Base-by-base conservation (phyloP, 2,888 invertebrate species). In the Caenorhabditis sp. region DNA sequence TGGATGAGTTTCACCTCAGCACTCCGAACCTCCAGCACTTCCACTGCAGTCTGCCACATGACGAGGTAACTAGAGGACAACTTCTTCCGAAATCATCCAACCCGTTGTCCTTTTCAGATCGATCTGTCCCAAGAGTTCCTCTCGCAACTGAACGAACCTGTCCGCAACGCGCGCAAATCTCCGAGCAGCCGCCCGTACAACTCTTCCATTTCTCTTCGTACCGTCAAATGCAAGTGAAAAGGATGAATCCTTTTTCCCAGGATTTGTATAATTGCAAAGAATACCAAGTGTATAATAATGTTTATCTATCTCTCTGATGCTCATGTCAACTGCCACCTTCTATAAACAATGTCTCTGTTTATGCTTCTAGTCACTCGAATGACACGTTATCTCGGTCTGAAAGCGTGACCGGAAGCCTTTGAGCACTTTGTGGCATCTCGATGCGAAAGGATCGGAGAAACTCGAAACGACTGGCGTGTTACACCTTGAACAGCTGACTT, bases 11-110 rank as follows among this genome's bases (percentile, higher is more conserved):
- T 35, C 65, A 74, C 37, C 24, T 50, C 45, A 52, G 56, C 9
- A 59, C 70, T 3, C 70, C 70, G 26, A 74, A 78, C 20, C 68
- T 72, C 9, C 68, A 50, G 22, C 59, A 78, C 15, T 74, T 78
- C 53, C 63, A 53, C 22, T 71, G 72, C 56, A 46, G 35, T 45
- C 56, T 78, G 15, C 72, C 78, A 26, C 65, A 78, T 24, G 45
- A 56, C n/a, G 41, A 50, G 65, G 65, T 71, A n/a, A 56, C n/a
- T 45, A 5, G 6, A 26, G 35, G 30, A 27, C 2, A 48, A 20
- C 11, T 13, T 30, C 30, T 30, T n/a, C n/a, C n/a, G 22, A 26
- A 27, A 41, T 46, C 2, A 17, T 9, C 11, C n/a, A 27, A 35
- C 8, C 13, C 4, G 9, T 13, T n/a, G 5, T 20, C 2, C 30